Evolutionary conservation across 2,888 invertebrate species (phyloP).

Genomic region (Chorisops tibialis): DNA sequence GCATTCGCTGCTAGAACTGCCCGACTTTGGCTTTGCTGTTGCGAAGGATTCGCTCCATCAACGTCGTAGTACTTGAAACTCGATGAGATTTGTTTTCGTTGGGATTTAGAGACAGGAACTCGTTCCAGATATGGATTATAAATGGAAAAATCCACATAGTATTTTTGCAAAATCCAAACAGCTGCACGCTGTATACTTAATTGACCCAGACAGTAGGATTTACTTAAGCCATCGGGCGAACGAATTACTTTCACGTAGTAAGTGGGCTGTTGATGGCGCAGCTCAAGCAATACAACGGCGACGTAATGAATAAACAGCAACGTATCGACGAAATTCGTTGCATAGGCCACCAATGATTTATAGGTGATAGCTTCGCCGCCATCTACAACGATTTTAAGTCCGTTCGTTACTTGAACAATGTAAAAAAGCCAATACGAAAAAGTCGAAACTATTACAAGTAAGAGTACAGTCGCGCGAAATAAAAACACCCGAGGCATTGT

Average conservation of each 20-base stretch:
- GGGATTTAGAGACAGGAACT: slow-evolving; percentile 80
- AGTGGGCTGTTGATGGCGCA: slow-evolving; percentile 85
- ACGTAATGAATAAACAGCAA: slow-evolving; percentile 92
- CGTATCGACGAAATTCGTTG: slow-evolving; percentile 89
- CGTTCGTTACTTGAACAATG: slow-evolving; percentile 83
- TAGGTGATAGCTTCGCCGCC: slow-evolving; percentile 80
- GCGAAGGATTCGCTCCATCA: slow-evolving; percentile 71
- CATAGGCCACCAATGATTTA: slow-evolving; percentile 85
- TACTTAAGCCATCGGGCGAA: slow-evolving; percentile 92
- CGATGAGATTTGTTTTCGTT: slow-evolving; percentile 66
- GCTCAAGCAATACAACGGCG: slow-evolving; percentile 88
- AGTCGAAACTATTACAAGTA: slow-evolving; percentile 84
- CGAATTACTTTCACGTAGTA: slow-evolving; percentile 89
- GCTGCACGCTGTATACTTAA: slow-evolving; percentile 94
- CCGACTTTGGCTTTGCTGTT: slow-evolving; percentile 68
- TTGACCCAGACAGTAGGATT: slow-evolving; percentile 83
- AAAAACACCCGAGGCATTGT: slow-evolving; percentile 89
- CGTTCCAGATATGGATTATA: slow-evolving; percentile 96
- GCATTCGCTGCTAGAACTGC: slow-evolving; percentile 72
- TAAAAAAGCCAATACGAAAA: slow-evolving; percentile 99
- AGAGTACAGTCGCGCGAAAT: slow-evolving; percentile 83
- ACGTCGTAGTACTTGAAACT: slow-evolving; percentile 98
- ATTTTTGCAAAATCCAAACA: slow-evolving; percentile 89
- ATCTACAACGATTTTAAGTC: slow-evolving; percentile 73
- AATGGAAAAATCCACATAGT: slow-evolving; percentile 93